Evolutionary conservation across 2,797 vertebrate species (phyloP), one percentile per base, ranked within the genome.

Genomic region (Leuciscus waleckii): DNA sequence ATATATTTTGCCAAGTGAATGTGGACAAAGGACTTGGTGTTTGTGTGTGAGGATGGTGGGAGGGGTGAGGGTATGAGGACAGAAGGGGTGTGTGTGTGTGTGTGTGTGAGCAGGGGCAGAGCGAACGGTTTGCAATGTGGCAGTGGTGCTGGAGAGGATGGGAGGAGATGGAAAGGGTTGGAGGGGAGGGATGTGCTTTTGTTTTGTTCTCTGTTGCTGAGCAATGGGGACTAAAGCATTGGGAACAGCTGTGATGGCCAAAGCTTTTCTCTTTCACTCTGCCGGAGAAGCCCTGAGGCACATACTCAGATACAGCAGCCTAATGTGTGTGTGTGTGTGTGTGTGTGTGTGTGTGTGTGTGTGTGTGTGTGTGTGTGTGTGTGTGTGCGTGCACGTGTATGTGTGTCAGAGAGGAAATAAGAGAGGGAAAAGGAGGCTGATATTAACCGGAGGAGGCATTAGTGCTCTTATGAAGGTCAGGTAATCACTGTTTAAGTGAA

Each of bases 191-290:
- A 93, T 91, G 90, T 92, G 94, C 94, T 93, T 94, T 95, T 95
- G 94, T 95, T 95, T 95, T 94, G 92, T 86, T 93, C 91, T 92
- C 88, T 90, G 95, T 95, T 95, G 94, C 94, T 89, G 94, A 94
- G 95, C 92, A 93, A 95, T 93, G 92, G 93, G 80, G 89, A 88
- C 89, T 86, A 89, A 90, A 90, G 91, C 91, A 90, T 88, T 89
- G 85, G 85, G 93, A 95, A 94, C 95, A 96, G 95, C 95, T 96
- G 95, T 93, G 92, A 94, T 94, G 93, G 92, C 90, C 91, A 91
- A 92, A 94, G 93, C 94, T 92, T 94, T 95, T 95, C 95, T 95
- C 93, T 93, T 94, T 92, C 92, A 93, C 93, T 94, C 93, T 94
- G 93, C 92, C 92, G 88, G 85, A 90, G 86, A 89, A 89, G 87